Evolutionary conservation across 2,888 invertebrate genomes (phyloP), one percentile per base, ranked within the genome.

Genomic region (Dermolepida albohirtum): DNA sequence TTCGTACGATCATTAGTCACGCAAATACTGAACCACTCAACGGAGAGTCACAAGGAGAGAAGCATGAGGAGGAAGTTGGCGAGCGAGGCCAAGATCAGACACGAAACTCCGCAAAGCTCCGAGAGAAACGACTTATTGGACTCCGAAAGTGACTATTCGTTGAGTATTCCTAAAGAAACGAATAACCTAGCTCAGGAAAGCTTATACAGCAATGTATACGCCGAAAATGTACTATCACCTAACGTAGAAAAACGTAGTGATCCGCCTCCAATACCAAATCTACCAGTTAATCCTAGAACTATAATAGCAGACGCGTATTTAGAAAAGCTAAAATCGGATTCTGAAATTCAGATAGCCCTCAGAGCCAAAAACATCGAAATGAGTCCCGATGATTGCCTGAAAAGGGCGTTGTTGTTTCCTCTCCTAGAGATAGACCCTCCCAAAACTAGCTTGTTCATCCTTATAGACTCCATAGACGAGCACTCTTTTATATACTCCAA

Each of bases 401-500:
- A 95, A 78, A 91, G 93, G 77, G 94, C 95, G 0, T 85, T 97
- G 0, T 84, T 97, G 14, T 93, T 94, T 77, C 97, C 97, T 0
- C 85, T 98, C 29, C 83, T 94, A 47, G 94, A 95, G 79, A 89
- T 97, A 6, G 93, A 92, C 68, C 92, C 95, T 2, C 96, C 96
- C 0, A 93, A 94, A 79, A 92, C 92, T 67, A 91, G 92, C 16
- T 85, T 95, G 66, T 91, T 96, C 76, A 85, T 97, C 50, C 84
- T 97, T 6, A 94, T 97, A 0, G 98, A 98, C 80, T 97, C 96
- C 0, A 92, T 97, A 17, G 97, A 97, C 80, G 97, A 97, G 78
- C 89, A 89, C 74, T 87, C 86, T 66, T 87, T 87, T 64, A 86
- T 86, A 59, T 87, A 87, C 72, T 80, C 87, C 6, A 87, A 87